These are phyloP conservation scores for Ptyas mucosa DNA, from an alignment of 2,113 vertebrate genomes.

Conservation along the genomic window DNA sequence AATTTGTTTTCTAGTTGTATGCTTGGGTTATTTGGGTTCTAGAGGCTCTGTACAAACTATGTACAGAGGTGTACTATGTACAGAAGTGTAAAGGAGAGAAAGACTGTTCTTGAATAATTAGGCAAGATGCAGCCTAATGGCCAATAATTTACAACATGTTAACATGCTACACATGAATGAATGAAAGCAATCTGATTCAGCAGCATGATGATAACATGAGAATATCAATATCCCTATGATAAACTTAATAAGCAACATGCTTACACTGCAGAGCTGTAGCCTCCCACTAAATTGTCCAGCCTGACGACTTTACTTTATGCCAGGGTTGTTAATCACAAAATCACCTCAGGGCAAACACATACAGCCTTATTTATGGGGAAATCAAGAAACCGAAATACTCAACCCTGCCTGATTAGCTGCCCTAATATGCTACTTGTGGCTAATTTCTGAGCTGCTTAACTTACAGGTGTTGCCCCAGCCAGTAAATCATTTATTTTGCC, in stretches of 20 bases:
- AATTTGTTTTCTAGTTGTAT: neutral
- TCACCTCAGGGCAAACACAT: conserved; percentile 80
- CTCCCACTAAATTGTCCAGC: conserved; percentile 60
- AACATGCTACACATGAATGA: conserved; percentile 44
- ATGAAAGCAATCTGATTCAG: conserved; percentile 57
- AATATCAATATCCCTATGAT: conserved; percentile 38
- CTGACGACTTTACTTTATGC: conserved; percentile 83
- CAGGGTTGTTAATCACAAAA: conserved; percentile 88
- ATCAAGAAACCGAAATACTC: conserved; percentile 90
- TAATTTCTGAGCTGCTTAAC: conserved; percentile 91
- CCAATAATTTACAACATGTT: conserved; percentile 33
- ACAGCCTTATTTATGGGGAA: conserved; percentile 88
- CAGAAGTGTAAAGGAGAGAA: neutral
- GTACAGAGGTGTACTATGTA: too few relatives aligned
- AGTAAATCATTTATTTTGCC: conserved; percentile 82
- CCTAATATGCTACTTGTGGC: conserved; percentile 99
- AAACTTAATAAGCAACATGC: conserved; percentile 43
- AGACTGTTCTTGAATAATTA: conserved; percentile 1
- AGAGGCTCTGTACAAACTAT: neutral
- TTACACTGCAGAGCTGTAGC: conserved; percentile 58
- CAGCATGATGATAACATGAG: conserved; percentile 45
- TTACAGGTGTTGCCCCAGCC: conserved; percentile 88
- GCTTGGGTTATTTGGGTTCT: neutral
- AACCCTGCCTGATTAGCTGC: conserved; percentile 93
- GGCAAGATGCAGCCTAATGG: conserved; percentile 17